Conservation (phyloP, 2,888 invertebrate genomes). For the Aleiodes leptofemur region DNA sequence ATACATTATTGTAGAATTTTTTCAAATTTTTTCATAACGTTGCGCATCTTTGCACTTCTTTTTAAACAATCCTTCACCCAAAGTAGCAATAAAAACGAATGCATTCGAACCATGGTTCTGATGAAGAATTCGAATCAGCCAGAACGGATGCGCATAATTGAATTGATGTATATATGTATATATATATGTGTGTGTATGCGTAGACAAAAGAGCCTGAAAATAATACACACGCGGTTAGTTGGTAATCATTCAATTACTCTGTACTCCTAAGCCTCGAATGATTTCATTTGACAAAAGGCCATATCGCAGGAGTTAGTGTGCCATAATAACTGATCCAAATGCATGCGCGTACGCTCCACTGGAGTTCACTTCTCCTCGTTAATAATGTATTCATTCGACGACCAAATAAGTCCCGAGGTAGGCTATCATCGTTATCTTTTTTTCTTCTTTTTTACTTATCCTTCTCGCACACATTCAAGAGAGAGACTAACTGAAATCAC, state of each 20-base stretch:
- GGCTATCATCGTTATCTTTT: constrained; percentile 50
- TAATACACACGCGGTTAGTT: constrained; percentile 48
- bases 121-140: neutral
- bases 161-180: constrained; percentile 38
- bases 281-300: constrained; percentile 69
- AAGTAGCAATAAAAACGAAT: no score
- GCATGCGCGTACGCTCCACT: constrained; percentile 29
- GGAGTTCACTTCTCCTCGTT: constrained; percentile 41
- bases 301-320: constrained; percentile 33
- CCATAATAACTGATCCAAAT: constrained; percentile 14
- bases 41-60: no score
- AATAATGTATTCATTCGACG: constrained; percentile 49
- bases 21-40: no score
- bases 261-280: constrained; percentile 66
- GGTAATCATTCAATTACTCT: constrained; percentile 72
- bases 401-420: constrained; percentile 44
- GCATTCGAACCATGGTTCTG: no score
- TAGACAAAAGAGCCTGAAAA: constrained; percentile 41
- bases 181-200: constrained; percentile 7
- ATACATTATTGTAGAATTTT: no score
- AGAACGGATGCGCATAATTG: constrained; percentile 45
- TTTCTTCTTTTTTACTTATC: neutral
- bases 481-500: constrained; percentile 33
- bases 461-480: constrained; percentile 21
- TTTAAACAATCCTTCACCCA: no score